These are phyloP conservation scores for Ctenopoma kingsleyae DNA, from an alignment of 2,797 vertebrate species.

Conservation along the genomic window DNA sequence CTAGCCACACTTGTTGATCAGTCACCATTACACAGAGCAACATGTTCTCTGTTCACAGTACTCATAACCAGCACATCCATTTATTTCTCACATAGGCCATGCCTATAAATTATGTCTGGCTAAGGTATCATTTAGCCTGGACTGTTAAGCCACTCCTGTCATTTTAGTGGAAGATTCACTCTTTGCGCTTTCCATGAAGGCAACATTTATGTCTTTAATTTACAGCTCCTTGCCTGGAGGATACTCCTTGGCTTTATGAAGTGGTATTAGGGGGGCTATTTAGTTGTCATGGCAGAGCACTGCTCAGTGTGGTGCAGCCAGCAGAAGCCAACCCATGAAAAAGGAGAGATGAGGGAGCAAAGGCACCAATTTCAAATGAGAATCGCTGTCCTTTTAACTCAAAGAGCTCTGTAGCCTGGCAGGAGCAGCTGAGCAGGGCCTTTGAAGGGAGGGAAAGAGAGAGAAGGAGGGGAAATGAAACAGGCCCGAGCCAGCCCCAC, in stretches of 20 bases:
- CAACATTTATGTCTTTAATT: conserved; percentile 88
- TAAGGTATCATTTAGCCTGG: conserved; percentile 82
- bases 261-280: conserved; percentile 88
- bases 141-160: conserved; percentile 81
- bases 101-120: conserved; percentile 83
- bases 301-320: conserved; percentile 81
- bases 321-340: conserved; percentile 77
- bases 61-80: conserved; percentile 71
- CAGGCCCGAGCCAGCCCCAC: conserved; percentile 78
- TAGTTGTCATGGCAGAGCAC: conserved; percentile 86
- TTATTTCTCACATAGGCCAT: conserved; percentile 76
- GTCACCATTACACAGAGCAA: conserved; percentile 48
- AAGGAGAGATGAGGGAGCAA: conserved; percentile 78
- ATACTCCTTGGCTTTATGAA: conserved; percentile 86
- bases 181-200: conserved; percentile 81
- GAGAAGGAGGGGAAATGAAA: conserved; percentile 81
- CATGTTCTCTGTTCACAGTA: conserved; percentile 46
- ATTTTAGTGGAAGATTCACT: conserved; percentile 82
- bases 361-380: conserved; percentile 85
- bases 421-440: conserved; percentile 80
- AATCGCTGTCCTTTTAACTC: conserved; percentile 87
- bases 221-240: conserved; percentile 85
- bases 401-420: conserved; percentile 85
- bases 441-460: conserved; percentile 80
- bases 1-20: conserved; percentile 88